Evolutionary conservation across 1,140 invertebrate genomes (phyloP).

Genomic region (Ptiloglossa arizonensis): DNA sequence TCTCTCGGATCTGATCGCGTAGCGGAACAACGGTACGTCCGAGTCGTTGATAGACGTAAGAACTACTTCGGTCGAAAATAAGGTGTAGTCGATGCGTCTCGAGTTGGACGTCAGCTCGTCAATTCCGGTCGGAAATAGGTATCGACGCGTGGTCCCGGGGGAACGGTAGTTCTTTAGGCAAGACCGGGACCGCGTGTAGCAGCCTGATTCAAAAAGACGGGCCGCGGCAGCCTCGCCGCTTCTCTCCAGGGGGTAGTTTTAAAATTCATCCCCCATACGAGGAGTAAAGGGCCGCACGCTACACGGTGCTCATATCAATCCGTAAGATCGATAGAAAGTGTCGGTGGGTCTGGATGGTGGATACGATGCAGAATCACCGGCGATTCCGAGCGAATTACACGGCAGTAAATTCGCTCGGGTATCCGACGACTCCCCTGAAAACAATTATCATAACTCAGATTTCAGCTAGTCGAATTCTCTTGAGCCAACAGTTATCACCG

Average conservation of each 20-base stretch:
- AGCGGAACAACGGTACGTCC: too few relatives aligned
- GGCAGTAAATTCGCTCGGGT: background rate
- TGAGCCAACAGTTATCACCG: too few relatives aligned
- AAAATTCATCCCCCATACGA: slow-evolving; percentile 77
- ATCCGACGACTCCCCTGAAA: background rate
- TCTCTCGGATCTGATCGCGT: too few relatives aligned
- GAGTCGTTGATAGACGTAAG: background rate
- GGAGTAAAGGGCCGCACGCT: slow-evolving; percentile 58
- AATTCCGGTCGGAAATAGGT: slow-evolving; percentile 32
- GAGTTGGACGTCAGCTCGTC: slow-evolving; percentile 24
- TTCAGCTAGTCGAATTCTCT: background rate
- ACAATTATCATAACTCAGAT: slow-evolving; percentile 24
- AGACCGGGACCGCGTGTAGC: slow-evolving; percentile 69
- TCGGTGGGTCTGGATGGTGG: background rate
- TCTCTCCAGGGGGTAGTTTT: slow-evolving; percentile 75
- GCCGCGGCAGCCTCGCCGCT: slow-evolving; percentile 23
- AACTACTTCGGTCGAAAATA: background rate
- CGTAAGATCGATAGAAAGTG: slow-evolving; percentile 51
- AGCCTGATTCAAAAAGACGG: slow-evolving; percentile 74
- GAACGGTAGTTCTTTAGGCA: slow-evolving; percentile 74
- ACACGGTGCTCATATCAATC: slow-evolving; percentile 70
- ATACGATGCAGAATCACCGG: slow-evolving; percentile 14
- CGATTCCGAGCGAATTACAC: slow-evolving; percentile 10
- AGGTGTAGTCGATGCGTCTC: background rate
- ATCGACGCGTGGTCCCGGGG: slow-evolving; percentile 65